Evolutionary conservation across 2,888 invertebrate genomes (phyloP), one percentile per base, ranked within the genome.

Genomic region (Lochmaea crataegi): DNA sequence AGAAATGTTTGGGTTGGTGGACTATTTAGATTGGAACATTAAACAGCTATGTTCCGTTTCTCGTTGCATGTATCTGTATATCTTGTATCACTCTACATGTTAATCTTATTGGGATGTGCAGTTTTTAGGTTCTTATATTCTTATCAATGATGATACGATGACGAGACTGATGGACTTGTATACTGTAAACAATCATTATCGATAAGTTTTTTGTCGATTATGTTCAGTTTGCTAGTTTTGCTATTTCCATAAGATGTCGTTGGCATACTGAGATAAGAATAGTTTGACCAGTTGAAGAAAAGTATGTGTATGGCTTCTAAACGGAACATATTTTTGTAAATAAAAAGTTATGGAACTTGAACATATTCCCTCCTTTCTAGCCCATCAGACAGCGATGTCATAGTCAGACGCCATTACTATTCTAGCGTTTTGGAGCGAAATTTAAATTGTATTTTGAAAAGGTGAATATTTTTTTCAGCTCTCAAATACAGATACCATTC

Each of bases 401-500:
- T n/a, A n/a, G n/a, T n/a, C n/a, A n/a, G n/a, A n/a, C n/a, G n/a
- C n/a, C n/a, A n/a, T n/a, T n/a, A n/a, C n/a, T n/a, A n/a, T n/a
- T n/a, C n/a, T n/a, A n/a, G n/a, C n/a, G n/a, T n/a, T n/a, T n/a
- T n/a, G n/a, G n/a, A n/a, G n/a, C 18, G 18, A 64, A 42, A 53
- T 41, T 45, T 14, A 4, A 45, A 14, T 45, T 12, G 11, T 45
- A 12, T 45, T 45, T 53, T 53, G 0, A 18, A 51, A 6, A 16
- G 2, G 6, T 53, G n/a, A 9, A 16, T 53, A 57, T 22, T 64
- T 58, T 38, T 80, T 83, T 14, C 76, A 87, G 87, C 83, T 87
- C 61, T 80, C 85, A 68, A 87, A 83, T 77, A 81, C 85, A 70
- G 87, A 87, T 76, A 85, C 80, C 84, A 86, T 87, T 85, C 86